A percentile compares a stretch with the other conserved stretches of the same genome.
phyloP scores from a whole-genome alignment of 1,140 invertebrate species.

The Leptinotarsa lineolata region DNA sequence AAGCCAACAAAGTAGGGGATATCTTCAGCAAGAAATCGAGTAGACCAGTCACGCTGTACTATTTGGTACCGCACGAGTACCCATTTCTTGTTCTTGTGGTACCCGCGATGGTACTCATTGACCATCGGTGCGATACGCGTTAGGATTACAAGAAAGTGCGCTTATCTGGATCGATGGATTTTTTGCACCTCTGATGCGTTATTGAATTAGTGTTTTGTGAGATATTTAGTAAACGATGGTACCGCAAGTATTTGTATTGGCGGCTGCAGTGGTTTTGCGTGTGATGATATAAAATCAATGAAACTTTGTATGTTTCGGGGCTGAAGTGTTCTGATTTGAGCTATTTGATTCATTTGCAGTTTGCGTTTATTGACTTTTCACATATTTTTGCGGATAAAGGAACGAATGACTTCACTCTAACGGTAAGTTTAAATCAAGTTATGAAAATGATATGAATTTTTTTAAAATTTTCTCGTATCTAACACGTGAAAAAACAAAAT shows the following conservation, averaged over 20 bases:
- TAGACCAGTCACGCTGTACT: conserved; percentile 24
- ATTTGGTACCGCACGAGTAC: conserved; percentile 31
- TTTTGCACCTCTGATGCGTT: not conserved
- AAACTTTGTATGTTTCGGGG: not conserved
- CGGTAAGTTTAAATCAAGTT: too few relatives aligned
- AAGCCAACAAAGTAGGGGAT: conserved; percentile 26
- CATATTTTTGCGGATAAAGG: not conserved
- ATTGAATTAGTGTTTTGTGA: conserved; percentile 1
- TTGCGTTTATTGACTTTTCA: not conserved
- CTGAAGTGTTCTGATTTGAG: not conserved
- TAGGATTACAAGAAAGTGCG: conserved; percentile 11
- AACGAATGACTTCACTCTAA: too few relatives aligned
- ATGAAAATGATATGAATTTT: too few relatives aligned
- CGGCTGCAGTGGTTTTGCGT: not conserved
- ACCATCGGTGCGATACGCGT: conserved; percentile 23
- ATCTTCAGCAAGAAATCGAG: conserved; percentile 30
- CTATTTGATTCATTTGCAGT: not conserved
- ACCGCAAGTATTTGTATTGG: not conserved
- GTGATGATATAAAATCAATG: not conserved
- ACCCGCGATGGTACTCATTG: conserved; percentile 15
- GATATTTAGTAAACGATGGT: not conserved
- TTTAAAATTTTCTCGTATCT: too few relatives aligned
- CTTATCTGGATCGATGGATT: conserved; percentile 11
- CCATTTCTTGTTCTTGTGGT: conserved; percentile 25
- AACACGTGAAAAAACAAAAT: too few relatives aligned